Conservation (phyloP, 2,797 vertebrate genomes). For the Harpagifer antarcticus region DNA sequence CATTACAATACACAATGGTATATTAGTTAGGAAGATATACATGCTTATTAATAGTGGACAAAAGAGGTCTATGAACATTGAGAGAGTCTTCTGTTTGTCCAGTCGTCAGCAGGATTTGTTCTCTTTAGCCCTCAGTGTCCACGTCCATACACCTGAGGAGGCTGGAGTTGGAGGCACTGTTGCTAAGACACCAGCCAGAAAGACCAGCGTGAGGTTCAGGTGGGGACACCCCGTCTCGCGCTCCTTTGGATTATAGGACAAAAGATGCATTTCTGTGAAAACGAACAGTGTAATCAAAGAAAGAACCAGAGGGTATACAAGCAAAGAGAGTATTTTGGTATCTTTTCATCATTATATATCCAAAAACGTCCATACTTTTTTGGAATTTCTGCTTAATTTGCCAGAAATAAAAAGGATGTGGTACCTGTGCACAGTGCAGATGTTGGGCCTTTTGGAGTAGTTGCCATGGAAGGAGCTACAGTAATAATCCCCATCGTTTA, state of each 20-base stretch:
- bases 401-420: background rate
- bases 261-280: slow-evolving; percentile 15
- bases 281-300: background rate
- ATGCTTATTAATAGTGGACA: too few relatives aligned
- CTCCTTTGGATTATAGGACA: slow-evolving; percentile 21
- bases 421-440: slow-evolving; percentile 47
- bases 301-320: background rate
- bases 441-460: slow-evolving; percentile 33
- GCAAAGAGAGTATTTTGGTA: background rate
- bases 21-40: too few relatives aligned
- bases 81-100: slow-evolving; percentile 14
- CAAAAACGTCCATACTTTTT: background rate
- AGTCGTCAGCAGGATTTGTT: slow-evolving; percentile 30
- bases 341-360: background rate
- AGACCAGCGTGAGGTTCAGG: slow-evolving; percentile 36
- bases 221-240: slow-evolving; percentile 7
- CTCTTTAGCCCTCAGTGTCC: slow-evolving; percentile 30
- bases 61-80: background rate
- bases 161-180: background rate
- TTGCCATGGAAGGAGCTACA: slow-evolving; percentile 24
- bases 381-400: background rate
- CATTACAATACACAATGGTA: too few relatives aligned
- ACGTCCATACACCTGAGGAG: slow-evolving; percentile 39
- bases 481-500: slow-evolving; percentile 16
- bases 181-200: slow-evolving; percentile 40